Percentiles rank a stretch among this genome's conserved stretches.
Conservation (phyloP, 2,888 invertebrate species). For the Scaptomyza tumidula region DNA sequence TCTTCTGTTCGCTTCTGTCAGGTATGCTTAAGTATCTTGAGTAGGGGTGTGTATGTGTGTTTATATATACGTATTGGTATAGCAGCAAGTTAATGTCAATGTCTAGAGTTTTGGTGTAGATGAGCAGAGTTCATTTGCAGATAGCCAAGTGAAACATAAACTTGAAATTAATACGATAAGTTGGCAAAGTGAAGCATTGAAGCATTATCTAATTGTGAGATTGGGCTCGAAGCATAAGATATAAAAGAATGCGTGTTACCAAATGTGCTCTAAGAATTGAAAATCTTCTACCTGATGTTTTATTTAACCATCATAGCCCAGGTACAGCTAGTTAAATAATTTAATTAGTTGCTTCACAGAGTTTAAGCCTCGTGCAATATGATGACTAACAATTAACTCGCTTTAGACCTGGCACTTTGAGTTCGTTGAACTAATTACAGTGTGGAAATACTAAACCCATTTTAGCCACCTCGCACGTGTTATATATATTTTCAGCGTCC, state of each 20-base stretch:
- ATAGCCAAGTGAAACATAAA: constrained; percentile 56
- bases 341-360: neutral
- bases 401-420: neutral
- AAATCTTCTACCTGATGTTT: no score
- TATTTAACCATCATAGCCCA: no score
- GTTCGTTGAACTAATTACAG: constrained; percentile 15
- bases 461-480: constrained; percentile 1
- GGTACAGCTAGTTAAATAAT: neutral
- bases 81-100: constrained; percentile 49
- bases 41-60: constrained; percentile 16
- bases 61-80: constrained; percentile 26
- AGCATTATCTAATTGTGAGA: neutral
- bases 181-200: constrained; percentile 7
- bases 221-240: no score
- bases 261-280: no score
- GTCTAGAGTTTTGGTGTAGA: constrained; percentile 27
- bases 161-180: constrained; percentile 46
- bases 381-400: constrained; percentile 3
- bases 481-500: constrained; percentile 3
- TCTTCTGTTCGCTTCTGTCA: constrained; percentile 55
- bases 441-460: constrained; percentile 2
- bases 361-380: neutral
- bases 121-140: constrained; percentile 42
- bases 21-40: constrained; percentile 27
- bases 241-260: no score